Base-by-base conservation (phyloP, 2,888 invertebrate species). In the Laothoe populi region DNA sequence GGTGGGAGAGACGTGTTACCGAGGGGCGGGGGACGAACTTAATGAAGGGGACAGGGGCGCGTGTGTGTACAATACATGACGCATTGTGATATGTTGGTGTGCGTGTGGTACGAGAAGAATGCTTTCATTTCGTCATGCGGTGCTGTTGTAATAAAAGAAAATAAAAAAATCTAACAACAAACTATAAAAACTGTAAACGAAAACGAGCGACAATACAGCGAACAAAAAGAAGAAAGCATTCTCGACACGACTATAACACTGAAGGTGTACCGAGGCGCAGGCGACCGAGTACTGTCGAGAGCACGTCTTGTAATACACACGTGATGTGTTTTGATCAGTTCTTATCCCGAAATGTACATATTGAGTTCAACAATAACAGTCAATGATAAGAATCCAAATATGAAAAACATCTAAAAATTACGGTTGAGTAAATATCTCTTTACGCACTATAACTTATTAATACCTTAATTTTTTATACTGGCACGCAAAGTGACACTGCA, bases 201-300 rank as follows among this genome's bases (percentile, higher is more conserved):
- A 69, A 78, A 70, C 67, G 76, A 84, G 78, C 78, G 71, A 77
- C 74, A 82, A 78, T 65, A 81, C 68, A 82, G 79, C 82, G 67
- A 68, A 73, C 74, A 80, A 82, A 81, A 72, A 82, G 77, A 85
- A 85, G 90, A 92, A 92, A 92, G 91, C 91, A 92, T 91, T 89
- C 89, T 87, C 83, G 87, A 86, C 83, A 72, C 69, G 38, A 11
- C 38, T 38, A 38, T 38, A 38, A 38, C 38, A 13, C 38, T 11
- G 38, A 13, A 13, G 2, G 38, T 38, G 13, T 13, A 1, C 38
- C 13, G 13, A 38, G 1, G 38, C 13, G 38, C 38, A 38, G 11
- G 38, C 38, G 38, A 38, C 38, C 11, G 0, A 13, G 11, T 13
- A 38, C 38, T 13, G 13, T 13, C 11, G 60, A 60, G 11, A 4